phyloP scores from a whole-genome alignment of 2,113 vertebrate species.

The Maccullochella peelii region DNA sequence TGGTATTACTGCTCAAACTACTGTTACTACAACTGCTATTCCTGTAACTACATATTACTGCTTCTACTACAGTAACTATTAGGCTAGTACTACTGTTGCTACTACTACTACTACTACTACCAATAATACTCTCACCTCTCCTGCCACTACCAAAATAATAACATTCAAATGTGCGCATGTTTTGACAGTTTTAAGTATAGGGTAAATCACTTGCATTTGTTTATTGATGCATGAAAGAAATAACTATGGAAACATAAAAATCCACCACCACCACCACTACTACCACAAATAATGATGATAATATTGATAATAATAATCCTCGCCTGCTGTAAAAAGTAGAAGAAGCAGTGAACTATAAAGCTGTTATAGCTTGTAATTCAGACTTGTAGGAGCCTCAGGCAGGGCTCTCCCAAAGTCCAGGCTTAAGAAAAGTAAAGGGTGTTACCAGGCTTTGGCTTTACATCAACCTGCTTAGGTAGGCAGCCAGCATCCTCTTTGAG shows the following conservation, averaged over 20 bases:
- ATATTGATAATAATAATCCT: not conserved
- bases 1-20: not conserved
- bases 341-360: slow-evolving; percentile 25
- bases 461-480: slow-evolving; percentile 5
- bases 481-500: slow-evolving; percentile 8
- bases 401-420: slow-evolving; percentile 43
- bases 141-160: not conserved
- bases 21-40: not conserved
- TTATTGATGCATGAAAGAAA: not conserved
- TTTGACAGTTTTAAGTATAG: not conserved
- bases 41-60: not conserved
- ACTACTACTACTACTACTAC: not conserved
- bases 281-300: not conserved
- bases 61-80: not conserved
- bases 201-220: not conserved
- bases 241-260: not conserved
- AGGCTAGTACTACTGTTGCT: not conserved
- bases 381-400: slow-evolving; percentile 43
- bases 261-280: not conserved
- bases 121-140: not conserved
- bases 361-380: slow-evolving; percentile 44
- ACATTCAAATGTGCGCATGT: not conserved
- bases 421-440: slow-evolving; percentile 43
- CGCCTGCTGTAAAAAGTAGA: not conserved
- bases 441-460: slow-evolving; percentile 32